Evolutionary conservation across 2,113 vertebrate species (phyloP), one percentile per base, ranked within the genome.

Genomic region (Monopterus albus): DNA sequence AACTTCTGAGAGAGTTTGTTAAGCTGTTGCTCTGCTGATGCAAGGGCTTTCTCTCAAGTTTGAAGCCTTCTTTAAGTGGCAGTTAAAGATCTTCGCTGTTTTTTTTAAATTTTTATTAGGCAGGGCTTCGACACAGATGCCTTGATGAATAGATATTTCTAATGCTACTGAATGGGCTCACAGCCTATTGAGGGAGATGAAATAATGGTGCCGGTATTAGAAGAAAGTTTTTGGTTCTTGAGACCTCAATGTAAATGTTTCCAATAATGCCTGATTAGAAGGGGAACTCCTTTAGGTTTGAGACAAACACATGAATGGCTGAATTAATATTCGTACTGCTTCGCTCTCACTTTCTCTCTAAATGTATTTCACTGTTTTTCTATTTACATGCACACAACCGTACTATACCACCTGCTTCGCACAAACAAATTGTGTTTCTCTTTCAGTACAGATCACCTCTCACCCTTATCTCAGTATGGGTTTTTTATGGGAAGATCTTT

Each of bases 61-160:
- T 65, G 56, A 68, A 83, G 79, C 78, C 62, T 90, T 90, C 83
- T 83, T 92, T 93, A 91, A 89, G 81, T 74, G 90, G 80, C 84
- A 83, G 87, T 91, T 93, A 90, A 92, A 91, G 87, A 93, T 91
- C 87, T 86, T n/a, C n/a, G n/a, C 81, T 75, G 75, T 87, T 77
- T 91, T 79, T 87, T 80, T n/a, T n/a, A n/a, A n/a, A n/a, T n/a
- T n/a, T n/a, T 83, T 91, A 89, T 86, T 84, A 86, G 82, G 81
- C 55, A 64, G 53, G 52, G 64, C 66, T 67, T 11, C 35, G 68
- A 77, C 62, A 47, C 60, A 45, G 73, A 77, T 23, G 45, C 62
- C 52, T 75, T 92, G 89, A 91, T 92, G 82, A 93, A 92, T 93
- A 79, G 88, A 64, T 89, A 62, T 88, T 85, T 82, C 79, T 88